phyloP scores from a whole-genome alignment of 2,113 vertebrate genomes.

The Oriolus oriolus region DNA sequence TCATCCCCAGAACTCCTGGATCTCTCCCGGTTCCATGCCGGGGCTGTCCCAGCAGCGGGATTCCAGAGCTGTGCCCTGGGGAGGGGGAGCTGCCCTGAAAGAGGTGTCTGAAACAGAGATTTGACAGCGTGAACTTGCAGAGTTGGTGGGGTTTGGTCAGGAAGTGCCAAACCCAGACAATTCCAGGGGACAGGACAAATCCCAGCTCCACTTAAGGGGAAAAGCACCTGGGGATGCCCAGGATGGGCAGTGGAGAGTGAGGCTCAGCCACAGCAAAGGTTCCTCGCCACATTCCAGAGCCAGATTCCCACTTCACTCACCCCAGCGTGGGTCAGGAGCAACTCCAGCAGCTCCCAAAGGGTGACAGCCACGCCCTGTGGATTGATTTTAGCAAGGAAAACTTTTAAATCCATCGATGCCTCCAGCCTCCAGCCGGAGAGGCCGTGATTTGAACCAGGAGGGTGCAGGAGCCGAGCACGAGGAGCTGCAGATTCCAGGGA shows the following conservation, averaged over 20 bases:
- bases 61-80: too few relatives aligned
- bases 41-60: not conserved
- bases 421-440: not conserved
- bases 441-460: not conserved
- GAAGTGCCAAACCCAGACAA: not conserved
- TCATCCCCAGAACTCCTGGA: not conserved
- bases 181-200: not conserved
- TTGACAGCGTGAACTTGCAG: rapidly evolving
- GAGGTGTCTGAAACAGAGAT: not conserved
- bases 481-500: not conserved
- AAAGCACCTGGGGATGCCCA: not conserved
- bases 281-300: rapidly evolving
- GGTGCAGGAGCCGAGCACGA: not conserved
- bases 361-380: rapidly evolving
- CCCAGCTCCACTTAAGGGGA: not conserved
- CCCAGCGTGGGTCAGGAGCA: not conserved
- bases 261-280: not conserved
- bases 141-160: not conserved
- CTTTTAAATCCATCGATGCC: not conserved
- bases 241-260: not conserved
- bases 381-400: not conserved
- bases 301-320: not conserved
- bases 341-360: not conserved
- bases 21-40: rapidly evolving
- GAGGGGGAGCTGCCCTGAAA: not conserved